A percentile compares a stretch with the other conserved stretches of the same genome.
Conservation (phyloP, 1,140 invertebrate species). For the Glomeris maerens region DNA sequence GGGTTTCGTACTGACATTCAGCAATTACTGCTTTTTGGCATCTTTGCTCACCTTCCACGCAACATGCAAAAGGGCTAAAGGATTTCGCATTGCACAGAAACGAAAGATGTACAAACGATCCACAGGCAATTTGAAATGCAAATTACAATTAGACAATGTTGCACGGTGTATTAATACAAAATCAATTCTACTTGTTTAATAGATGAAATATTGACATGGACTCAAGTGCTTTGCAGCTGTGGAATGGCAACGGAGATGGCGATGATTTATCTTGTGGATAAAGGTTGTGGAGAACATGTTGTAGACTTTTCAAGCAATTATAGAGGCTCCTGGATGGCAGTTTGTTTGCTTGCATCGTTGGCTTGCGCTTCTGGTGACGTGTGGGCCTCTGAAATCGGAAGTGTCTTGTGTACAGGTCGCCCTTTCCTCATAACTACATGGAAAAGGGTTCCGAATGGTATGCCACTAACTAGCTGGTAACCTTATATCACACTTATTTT, state of each 20-base stretch:
- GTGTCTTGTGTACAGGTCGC: slow-evolving; percentile 49
- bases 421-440: slow-evolving; percentile 63
- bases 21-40: slow-evolving; percentile 58
- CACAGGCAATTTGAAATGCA: slow-evolving; percentile 41
- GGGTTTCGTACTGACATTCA: slow-evolving; percentile 63
- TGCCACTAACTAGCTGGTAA: slow-evolving; percentile 11
- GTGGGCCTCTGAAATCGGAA: slow-evolving; percentile 77
- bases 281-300: slow-evolving; percentile 56
- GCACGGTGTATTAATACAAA: not conserved
- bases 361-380: slow-evolving; percentile 79
- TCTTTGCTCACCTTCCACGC: slow-evolving; percentile 64
- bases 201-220: slow-evolving; percentile 38
- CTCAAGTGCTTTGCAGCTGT: slow-evolving; percentile 79
- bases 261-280: slow-evolving; percentile 63
- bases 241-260: slow-evolving; percentile 66
- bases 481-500: slow-evolving; percentile 6
- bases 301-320: slow-evolving; percentile 65
- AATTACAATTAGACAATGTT: not conserved
- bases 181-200: slow-evolving; percentile 4
- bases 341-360: slow-evolving; percentile 42
- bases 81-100: slow-evolving; percentile 53
- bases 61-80: slow-evolving; percentile 65
- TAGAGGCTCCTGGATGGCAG: slow-evolving; percentile 59
- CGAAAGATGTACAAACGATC: slow-evolving; percentile 58
- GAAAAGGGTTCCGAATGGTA: slow-evolving; percentile 58